Base-by-base conservation (phyloP, 2,888 invertebrate species). In the Epinotia demarniana region DNA sequence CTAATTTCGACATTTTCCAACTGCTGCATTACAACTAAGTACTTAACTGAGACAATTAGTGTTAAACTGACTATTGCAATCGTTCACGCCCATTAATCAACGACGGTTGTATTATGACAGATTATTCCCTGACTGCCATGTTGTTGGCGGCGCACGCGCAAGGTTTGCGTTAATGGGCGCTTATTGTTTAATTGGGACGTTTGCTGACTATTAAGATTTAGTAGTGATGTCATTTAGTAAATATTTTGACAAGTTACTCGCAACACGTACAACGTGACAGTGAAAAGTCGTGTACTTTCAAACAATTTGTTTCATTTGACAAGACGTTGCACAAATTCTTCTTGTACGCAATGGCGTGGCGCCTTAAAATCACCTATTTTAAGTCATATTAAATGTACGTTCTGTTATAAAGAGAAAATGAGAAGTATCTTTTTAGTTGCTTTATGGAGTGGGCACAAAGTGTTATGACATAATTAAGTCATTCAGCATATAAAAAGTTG, bases 101-200 rank as follows among this genome's bases (percentile, higher is more conserved):
- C n/a, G 57, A 55, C 19, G 16, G 18, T 39, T 12, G 23, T 58
- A 69, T 74, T 73, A 73, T 73, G 73, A 73, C 73, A 73, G 68
- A 69, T 74, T 74, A 74, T 33, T 53, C 33, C 53, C 71, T n/a
- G 33, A 61, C 11, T 55, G 79, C 77, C 76, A 80, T 81, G 75
- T 85, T 84, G 84, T 81, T 80, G 53, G 78, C 73, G 72, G 71
- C 78, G 79, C 83, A 77, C 80, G 81, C 78, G 75, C 76, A 78
- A 80, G 83, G 80, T 83, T 80, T 80, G 81, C 83, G 80, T 82
- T 74, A 78, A 80, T 78, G 58, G 72, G 16, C 55, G 33, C 46
- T 73, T 69, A 74, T 58, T 63, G 69, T 57, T 74, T 69, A 69
- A 74, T 74, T 69, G 69, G 23, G 11, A 39, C 27, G 23, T 43